Evolutionary conservation across 2,888 invertebrate genomes (phyloP), one percentile per base, ranked within the genome.

Genomic region (Pandemis corylana): DNA sequence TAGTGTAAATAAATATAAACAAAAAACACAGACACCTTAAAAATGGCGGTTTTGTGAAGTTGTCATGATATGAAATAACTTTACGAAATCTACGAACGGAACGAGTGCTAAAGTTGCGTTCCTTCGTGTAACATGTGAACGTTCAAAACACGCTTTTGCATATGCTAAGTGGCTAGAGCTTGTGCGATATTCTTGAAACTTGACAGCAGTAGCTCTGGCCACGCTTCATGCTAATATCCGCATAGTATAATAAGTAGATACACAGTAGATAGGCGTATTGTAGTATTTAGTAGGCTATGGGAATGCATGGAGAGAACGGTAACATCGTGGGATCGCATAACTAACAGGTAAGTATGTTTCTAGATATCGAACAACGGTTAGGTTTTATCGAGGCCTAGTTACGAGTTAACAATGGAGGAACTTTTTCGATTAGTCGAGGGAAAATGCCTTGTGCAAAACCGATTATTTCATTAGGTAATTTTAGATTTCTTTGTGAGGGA

Each of bases 211-310:
- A 44, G 44, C 64, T 63, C 41, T 56, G 51, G 20, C 42, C 66
- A 51, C 61, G 62, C 36, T 42, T 59, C 15, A 70, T 75, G 66
- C 66, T 70, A 74, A 74, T 74, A 28, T 64, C 46, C 12, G 15
- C 64, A 49, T 28, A 20, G 20, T n/a, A 59, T 36, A 53, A 56
- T 28, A 62, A 64, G 71, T 51, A 59, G 59, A 72, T 67, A 36
- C 68, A 69, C 63, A 59, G 63, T 53, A 71, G 49, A 65, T 74
- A 62, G 56, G 15, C 56, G 56, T 63, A 73, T 71, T 68, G 69
- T 75, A 70, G 72, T 59, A 72, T 76, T 76, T 76, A 73, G 75
- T 77, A 77, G 77, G 77, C 71, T 78, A 77, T 77, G 78, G 73
- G 78, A 78, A 77, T 67, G 69, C 59, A 76, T 63, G 67, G 70